These are phyloP conservation scores for Stigmatopora nigra DNA, from an alignment of 2,113 vertebrate species.

Conservation along the genomic window DNA sequence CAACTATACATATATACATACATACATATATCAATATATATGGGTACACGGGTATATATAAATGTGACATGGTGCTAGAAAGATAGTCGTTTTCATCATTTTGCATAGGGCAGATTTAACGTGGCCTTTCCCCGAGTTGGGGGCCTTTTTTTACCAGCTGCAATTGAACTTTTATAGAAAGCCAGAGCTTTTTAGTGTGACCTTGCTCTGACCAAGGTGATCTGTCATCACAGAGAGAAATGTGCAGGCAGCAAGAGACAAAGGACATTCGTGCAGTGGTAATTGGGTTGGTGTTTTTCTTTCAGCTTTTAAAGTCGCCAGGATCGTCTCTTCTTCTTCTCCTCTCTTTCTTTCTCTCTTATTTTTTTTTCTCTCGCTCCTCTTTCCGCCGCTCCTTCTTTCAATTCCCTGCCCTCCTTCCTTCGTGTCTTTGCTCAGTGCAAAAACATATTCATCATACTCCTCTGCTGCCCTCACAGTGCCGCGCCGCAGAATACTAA, in stretches of 20 bases:
- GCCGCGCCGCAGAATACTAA: slow-evolving; percentile 59
- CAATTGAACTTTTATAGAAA: slow-evolving; percentile 33
- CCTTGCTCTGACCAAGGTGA: slow-evolving; percentile 53
- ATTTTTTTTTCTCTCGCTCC: slow-evolving; percentile 25
- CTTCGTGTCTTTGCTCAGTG: slow-evolving; percentile 51
- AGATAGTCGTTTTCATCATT: background rate
- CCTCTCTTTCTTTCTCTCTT: slow-evolving; percentile 27
- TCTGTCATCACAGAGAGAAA: slow-evolving; percentile 38
- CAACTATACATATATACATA: no score
- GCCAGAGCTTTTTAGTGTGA: slow-evolving; percentile 38
- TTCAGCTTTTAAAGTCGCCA: slow-evolving; percentile 59
- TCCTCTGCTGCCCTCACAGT: slow-evolving; percentile 60
- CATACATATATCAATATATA: no score
- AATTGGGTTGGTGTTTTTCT: slow-evolving; percentile 58
- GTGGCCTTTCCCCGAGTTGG: background rate
- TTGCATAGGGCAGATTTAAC: background rate
- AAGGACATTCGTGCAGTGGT: slow-evolving; percentile 50
- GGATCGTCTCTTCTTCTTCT: slow-evolving; percentile 37
- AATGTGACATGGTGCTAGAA: background rate
- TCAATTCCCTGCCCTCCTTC: slow-evolving; percentile 48
- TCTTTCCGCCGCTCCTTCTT: slow-evolving; percentile 36
- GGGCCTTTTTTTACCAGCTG: slow-evolving; percentile 29
- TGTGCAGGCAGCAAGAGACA: slow-evolving; percentile 63
- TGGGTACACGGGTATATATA: no score
- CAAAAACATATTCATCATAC: slow-evolving; percentile 68